phyloP scores from a whole-genome alignment of 2,797 vertebrate genomes.

The Prionace glauca region DNA sequence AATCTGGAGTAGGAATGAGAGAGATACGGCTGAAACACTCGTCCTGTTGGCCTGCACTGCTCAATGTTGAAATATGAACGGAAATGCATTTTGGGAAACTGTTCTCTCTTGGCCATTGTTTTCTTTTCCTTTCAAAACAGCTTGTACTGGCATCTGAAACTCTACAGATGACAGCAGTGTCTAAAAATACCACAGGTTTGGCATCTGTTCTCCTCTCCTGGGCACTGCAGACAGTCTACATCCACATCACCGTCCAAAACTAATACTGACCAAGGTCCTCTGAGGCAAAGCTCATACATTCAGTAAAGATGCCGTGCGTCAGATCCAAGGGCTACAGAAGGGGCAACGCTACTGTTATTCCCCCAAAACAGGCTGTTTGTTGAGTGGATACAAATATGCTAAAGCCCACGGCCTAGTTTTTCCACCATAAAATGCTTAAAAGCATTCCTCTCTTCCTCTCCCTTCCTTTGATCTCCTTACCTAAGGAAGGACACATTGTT shows the following conservation, averaged over 20 bases:
- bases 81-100: background rate
- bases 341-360: background rate
- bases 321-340: background rate
- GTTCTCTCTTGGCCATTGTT: background rate
- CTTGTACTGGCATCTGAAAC: background rate
- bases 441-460: background rate
- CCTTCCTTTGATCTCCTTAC: background rate
- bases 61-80: background rate
- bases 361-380: background rate
- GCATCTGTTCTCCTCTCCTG: background rate
- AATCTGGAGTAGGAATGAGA: background rate
- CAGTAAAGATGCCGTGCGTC: background rate
- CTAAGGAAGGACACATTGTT: background rate
- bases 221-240: background rate
- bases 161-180: background rate
- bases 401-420: background rate
- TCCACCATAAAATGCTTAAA: background rate
- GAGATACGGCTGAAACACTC: background rate
- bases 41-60: background rate
- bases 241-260: conserved; percentile 3
- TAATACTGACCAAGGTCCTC: background rate
- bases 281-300: background rate
- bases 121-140: background rate
- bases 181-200: conserved; percentile 2
- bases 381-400: background rate